Conservation (phyloP, 2,888 invertebrate species). For the Erynnis tages region DNA sequence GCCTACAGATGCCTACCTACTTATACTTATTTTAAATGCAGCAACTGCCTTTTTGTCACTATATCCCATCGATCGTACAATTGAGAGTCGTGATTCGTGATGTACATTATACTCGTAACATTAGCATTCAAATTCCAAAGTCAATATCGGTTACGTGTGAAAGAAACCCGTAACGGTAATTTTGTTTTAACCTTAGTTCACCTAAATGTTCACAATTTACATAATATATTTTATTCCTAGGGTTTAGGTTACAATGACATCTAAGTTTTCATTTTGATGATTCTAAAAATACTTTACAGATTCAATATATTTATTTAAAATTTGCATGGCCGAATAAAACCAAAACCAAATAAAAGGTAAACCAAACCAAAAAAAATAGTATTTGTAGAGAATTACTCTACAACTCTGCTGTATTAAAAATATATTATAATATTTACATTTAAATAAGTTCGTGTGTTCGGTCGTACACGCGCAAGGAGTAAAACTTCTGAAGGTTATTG, state of each 20-base stretch:
- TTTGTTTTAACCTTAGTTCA: conserved; percentile 19
- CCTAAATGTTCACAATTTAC: conserved; percentile 12
- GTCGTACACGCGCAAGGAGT: too few species aligned
- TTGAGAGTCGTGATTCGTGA: conserved; percentile 42
- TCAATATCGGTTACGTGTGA: conserved; percentile 33
- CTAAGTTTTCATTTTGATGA: not conserved
- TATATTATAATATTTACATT: too few species aligned
- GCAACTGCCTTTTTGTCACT: conserved; percentile 24
- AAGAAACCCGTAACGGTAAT: conserved; percentile 38
- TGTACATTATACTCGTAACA: conserved; percentile 55
- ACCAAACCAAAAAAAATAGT: too few species aligned
- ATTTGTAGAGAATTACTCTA: too few species aligned
- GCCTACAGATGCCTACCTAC: too few species aligned
- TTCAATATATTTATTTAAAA: too few species aligned
- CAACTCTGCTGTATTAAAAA: too few species aligned
- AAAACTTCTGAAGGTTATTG: too few species aligned
- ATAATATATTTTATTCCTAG: conserved; percentile 3
- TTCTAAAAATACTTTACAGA: too few species aligned
- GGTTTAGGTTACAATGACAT: not conserved
- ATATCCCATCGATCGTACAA: conserved; percentile 39
- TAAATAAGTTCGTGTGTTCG: too few species aligned
- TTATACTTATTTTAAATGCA: not conserved
- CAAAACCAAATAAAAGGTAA: too few species aligned
- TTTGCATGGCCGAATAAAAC: too few species aligned
- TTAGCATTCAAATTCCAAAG: conserved; percentile 52